A percentile compares a stretch with the other conserved stretches of the same genome.
Evolutionary conservation across 2,888 invertebrate species (phyloP).

Genomic region (Orthosia cruda): DNA sequence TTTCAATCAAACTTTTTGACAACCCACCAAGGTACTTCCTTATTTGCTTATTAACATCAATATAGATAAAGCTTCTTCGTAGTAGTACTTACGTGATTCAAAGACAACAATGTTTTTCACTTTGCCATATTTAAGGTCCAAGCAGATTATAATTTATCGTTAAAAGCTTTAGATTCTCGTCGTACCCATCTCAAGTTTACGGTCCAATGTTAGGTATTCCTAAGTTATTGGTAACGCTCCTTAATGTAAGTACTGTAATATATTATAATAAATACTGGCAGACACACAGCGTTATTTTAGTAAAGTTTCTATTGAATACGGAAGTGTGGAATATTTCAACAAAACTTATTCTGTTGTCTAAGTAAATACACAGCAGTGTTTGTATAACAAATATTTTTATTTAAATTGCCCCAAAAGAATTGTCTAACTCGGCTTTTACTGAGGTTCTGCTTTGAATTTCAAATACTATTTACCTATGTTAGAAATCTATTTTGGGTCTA

Average conservation of each 20-base stretch:
- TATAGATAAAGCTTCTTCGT: no score
- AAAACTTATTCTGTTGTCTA: slow-evolving; percentile 4
- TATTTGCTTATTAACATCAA: no score
- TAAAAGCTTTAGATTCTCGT: slow-evolving; percentile 2
- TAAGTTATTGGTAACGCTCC: slow-evolving; percentile 40
- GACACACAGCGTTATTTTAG: neutral
- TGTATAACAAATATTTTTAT: slow-evolving; percentile 15
- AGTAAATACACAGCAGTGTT: neutral
- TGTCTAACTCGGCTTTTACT: slow-evolving; percentile 6
- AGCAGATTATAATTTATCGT: neutral
- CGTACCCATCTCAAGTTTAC: no score
- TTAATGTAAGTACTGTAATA: slow-evolving; percentile 5
- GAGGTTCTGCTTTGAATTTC: slow-evolving; percentile 26
- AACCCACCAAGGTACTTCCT: neutral
- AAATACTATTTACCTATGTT: slow-evolving; percentile 19
- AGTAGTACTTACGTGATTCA: no score
- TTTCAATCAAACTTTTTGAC: slow-evolving; percentile 14
- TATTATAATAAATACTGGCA: slow-evolving; percentile 10
- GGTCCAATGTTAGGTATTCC: neutral
- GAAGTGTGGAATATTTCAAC: slow-evolving; percentile 12
- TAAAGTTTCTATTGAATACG: neutral
- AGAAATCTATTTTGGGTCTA: slow-evolving; percentile 32
- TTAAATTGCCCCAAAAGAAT: slow-evolving; percentile 24
- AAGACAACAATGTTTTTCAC: neutral
- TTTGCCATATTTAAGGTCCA: neutral